Evolutionary conservation across 2,797 vertebrate species (phyloP).

Genomic region (Betta splendens): DNA sequence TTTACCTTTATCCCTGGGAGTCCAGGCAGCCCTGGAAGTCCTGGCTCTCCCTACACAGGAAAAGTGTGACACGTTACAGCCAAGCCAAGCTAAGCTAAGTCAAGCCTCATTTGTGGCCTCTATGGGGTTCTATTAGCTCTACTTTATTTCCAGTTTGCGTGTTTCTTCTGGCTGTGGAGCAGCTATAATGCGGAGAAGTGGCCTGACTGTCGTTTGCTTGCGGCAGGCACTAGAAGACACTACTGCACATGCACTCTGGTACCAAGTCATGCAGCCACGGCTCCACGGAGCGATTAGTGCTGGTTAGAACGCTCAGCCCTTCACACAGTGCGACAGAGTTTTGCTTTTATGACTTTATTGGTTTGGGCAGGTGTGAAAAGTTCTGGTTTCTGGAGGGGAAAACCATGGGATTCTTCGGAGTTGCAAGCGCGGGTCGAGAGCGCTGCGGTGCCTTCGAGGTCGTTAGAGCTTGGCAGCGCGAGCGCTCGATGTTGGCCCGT

Average conservation of each 20-base stretch:
- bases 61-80: conserved; percentile 94
- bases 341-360: conserved; percentile 42
- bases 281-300: conserved; percentile 69
- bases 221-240: conserved; percentile 52
- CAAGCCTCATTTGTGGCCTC: conserved; percentile 58
- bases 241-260: conserved; percentile 72
- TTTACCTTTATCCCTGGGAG: conserved; percentile 99
- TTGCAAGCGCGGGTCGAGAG: conserved; percentile 45
- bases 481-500: conserved; percentile 24
- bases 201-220: conserved; percentile 41
- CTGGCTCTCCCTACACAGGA: conserved; percentile 99
- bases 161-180: conserved; percentile 45
- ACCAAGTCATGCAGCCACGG: conserved; percentile 72
- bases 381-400: conserved; percentile 50
- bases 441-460: conserved; percentile 47
- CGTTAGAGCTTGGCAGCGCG: conserved; percentile 42
- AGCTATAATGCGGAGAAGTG: conserved; percentile 35
- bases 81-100: conserved; percentile 77
- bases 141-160: conserved; percentile 21
- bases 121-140: conserved; percentile 45
- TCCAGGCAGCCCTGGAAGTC: conserved; percentile 99
- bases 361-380: conserved; percentile 60
- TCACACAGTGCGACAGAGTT: conserved; percentile 53
- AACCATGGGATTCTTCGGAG: conserved; percentile 49
- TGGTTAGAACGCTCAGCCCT: conserved; percentile 62